Percentiles rank a stretch among this genome's conserved stretches.
These are phyloP conservation scores for Neofelis nebulosa DNA, from an alignment of 2,113 vertebrate species.

Conservation along the genomic window DNA sequence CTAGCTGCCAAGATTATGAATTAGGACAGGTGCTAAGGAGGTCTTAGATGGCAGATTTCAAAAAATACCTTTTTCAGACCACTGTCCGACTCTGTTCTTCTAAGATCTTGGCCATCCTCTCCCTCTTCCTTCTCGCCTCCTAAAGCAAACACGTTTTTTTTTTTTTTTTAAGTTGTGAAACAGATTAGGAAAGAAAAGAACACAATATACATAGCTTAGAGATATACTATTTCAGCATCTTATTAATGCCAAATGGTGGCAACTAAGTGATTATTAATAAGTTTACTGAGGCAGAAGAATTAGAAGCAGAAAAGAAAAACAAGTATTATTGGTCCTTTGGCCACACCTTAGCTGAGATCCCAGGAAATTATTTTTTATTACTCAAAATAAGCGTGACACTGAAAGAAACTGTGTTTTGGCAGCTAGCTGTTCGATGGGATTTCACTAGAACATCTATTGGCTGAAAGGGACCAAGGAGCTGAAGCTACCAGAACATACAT, in stretches of 20 bases:
- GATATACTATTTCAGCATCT: neutral
- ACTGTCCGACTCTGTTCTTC: slow-evolving; percentile 96
- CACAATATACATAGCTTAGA: neutral
- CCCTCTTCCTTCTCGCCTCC: slow-evolving; percentile 93
- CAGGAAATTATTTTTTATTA: neutral
- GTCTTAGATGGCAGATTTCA: accelerated
- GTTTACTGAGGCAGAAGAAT: neutral
- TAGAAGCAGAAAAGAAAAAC: neutral
- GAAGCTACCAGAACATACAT: neutral
- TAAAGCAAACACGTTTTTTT: slow-evolving; percentile 57
- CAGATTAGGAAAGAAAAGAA: neutral
- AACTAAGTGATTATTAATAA: neutral
- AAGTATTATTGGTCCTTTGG: neutral
- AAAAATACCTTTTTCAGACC: slow-evolving; percentile 95
- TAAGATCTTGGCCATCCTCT: slow-evolving; percentile 92
- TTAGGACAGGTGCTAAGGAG: neutral
- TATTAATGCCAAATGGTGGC: neutral
- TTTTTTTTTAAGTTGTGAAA: neutral
- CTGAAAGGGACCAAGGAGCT: accelerated
- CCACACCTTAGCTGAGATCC: neutral
- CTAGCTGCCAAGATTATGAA: neutral
- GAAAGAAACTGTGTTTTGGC: neutral
- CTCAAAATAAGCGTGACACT: neutral
- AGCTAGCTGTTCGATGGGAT: neutral
- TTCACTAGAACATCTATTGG: neutral